Evolutionary conservation across 2,888 invertebrate genomes (phyloP).

Genomic region (Allacma fusca): DNA sequence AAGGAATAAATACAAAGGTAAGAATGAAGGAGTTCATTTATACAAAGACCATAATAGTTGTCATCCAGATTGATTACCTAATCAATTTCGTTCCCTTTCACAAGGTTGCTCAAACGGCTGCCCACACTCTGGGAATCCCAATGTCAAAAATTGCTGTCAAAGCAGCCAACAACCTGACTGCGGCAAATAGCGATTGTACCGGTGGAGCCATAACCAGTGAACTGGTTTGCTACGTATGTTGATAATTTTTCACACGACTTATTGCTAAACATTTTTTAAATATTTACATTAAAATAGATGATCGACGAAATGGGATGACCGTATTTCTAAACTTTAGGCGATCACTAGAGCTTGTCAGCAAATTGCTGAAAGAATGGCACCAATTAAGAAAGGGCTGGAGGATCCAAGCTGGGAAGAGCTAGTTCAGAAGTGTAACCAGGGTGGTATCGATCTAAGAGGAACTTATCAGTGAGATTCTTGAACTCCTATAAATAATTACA

Average conservation of each 20-base stretch:
- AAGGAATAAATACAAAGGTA: slow-evolving; percentile 67
- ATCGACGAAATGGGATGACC: neutral
- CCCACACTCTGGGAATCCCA: slow-evolving; percentile 64
- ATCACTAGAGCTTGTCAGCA: slow-evolving; percentile 63
- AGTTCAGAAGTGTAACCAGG: slow-evolving; percentile 62
- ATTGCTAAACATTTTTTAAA: too few relatives aligned
- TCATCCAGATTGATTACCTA: too few relatives aligned
- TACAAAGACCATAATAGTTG: neutral
- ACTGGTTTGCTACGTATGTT: slow-evolving; percentile 61
- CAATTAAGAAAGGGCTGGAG: slow-evolving; percentile 62
- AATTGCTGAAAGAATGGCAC: slow-evolving; percentile 63
- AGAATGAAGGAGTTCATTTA: neutral
- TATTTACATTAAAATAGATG: too few relatives aligned
- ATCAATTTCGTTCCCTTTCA: neutral
- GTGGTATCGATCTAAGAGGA: slow-evolving; percentile 66
- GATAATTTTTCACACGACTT: neutral
- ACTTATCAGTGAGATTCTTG: slow-evolving; percentile 65
- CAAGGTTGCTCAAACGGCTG: slow-evolving; percentile 66
- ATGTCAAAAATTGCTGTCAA: slow-evolving; percentile 64
- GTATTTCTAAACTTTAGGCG: slow-evolving; percentile 54
- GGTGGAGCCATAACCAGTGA: slow-evolving; percentile 64
- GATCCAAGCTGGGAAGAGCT: slow-evolving; percentile 63
- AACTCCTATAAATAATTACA: neutral
- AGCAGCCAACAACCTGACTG: slow-evolving; percentile 62
- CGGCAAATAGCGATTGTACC: slow-evolving; percentile 63